These are phyloP conservation scores for Craniophora ligustri DNA, from an alignment of 2,888 invertebrate species.

Conservation along the genomic window DNA sequence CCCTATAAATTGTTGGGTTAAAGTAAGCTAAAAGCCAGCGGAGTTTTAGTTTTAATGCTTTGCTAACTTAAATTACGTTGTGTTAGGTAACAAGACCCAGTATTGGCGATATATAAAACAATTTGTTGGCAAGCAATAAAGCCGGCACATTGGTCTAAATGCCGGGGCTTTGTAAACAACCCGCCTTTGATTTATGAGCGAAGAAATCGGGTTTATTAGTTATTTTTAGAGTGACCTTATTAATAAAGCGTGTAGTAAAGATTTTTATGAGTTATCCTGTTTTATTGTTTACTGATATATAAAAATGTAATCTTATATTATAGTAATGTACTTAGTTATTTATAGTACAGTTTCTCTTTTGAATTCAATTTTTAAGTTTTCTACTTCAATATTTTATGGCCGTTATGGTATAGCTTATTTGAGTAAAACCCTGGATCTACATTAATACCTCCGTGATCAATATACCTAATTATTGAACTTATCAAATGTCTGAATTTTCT, in stretches of 20 bases:
- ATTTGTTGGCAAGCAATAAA: slow-evolving; percentile 54
- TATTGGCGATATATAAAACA: slow-evolving; percentile 48
- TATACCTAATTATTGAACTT: no score
- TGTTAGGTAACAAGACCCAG: slow-evolving; percentile 29
- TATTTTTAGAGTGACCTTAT: slow-evolving; percentile 39
- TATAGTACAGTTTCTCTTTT: no score
- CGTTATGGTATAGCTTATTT: no score
- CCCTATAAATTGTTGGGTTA: slow-evolving; percentile 24
- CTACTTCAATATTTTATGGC: no score
- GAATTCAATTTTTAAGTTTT: no score
- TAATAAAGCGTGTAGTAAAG: slow-evolving; percentile 34
- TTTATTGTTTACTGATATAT: slow-evolving; percentile 15
- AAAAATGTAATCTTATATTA: slow-evolving; percentile 9
- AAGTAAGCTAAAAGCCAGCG: slow-evolving; percentile 29
- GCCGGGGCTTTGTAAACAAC: slow-evolving; percentile 46
- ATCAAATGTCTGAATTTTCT: no score
- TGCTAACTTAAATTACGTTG: slow-evolving; percentile 31
- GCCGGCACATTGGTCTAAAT: slow-evolving; percentile 46
- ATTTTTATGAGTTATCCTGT: slow-evolving; percentile 27
- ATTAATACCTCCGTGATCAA: no score
- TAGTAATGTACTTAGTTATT: slow-evolving; percentile 1
- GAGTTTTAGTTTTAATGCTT: slow-evolving; percentile 38
- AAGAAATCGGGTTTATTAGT: slow-evolving; percentile 45
- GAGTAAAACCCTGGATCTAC: no score
- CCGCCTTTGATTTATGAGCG: slow-evolving; percentile 48